These are phyloP conservation scores for Ruditapes philippinarum DNA, from an alignment of 1,140 invertebrate species.

Conservation along the genomic window DNA sequence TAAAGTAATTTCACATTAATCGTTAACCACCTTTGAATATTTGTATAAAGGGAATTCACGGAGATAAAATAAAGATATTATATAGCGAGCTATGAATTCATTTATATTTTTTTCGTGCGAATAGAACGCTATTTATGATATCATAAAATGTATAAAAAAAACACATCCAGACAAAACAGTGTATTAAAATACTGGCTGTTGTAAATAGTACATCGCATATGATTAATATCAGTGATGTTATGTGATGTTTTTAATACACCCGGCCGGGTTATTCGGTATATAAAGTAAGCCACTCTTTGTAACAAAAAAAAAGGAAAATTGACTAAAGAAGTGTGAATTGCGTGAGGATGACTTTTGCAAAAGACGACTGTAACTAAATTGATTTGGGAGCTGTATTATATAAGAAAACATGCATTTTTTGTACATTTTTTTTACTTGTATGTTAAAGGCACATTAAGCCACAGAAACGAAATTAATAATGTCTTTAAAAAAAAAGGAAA, in stretches of 20 bases:
- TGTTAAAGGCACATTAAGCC: too few relatives aligned
- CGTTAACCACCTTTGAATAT: conserved; percentile 15
- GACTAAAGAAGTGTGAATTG: too few relatives aligned
- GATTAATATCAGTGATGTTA: neutral
- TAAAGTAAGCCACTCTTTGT: too few relatives aligned
- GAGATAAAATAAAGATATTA: conserved; percentile 37
- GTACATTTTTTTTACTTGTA: too few relatives aligned
- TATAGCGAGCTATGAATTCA: conserved; percentile 4
- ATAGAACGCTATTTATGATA: conserved; percentile 32
- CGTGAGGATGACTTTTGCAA: too few relatives aligned
- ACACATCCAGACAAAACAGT: neutral
- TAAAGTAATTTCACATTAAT: conserved; percentile 41
- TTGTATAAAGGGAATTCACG: conserved; percentile 19
- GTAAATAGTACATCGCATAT: conserved; percentile 15
- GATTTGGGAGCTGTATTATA: too few relatives aligned
- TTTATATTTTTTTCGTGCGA: conserved; percentile 37
- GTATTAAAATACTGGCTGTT: conserved; percentile 10
- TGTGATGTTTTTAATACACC: neutral
- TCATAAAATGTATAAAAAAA: conserved; percentile 39
- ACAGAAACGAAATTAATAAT: too few relatives aligned
- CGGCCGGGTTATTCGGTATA: too few relatives aligned
- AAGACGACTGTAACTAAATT: too few relatives aligned
- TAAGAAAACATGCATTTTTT: too few relatives aligned
- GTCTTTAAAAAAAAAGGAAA: too few relatives aligned
- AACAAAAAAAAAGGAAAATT: too few relatives aligned